A percentile compares a stretch with the other conserved stretches of the same genome.
phyloP scores from a whole-genome alignment of 2,113 vertebrate species.

The Pithys albifrons region DNA sequence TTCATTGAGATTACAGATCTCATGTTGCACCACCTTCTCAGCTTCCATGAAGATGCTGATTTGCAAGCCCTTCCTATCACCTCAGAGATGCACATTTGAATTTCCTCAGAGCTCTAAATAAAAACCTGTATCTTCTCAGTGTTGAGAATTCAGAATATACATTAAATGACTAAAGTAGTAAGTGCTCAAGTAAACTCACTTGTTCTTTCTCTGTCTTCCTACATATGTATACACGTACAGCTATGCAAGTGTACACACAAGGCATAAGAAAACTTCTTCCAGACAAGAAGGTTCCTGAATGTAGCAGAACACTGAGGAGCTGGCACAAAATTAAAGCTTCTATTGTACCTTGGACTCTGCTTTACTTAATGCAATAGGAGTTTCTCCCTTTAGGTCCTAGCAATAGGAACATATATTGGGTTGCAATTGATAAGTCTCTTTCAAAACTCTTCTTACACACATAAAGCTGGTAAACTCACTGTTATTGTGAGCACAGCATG shows the following conservation, averaged over 20 bases:
- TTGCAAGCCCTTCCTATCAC: neutral
- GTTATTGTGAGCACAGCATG: neutral
- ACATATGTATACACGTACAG: neutral
- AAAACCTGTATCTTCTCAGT: neutral
- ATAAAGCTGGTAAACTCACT: neutral
- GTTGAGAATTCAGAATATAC: neutral
- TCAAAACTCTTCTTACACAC: neutral
- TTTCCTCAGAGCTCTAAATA: neutral
- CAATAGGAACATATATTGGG: neutral
- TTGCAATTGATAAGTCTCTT: neutral
- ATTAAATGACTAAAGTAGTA: neutral
- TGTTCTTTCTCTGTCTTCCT: neutral
- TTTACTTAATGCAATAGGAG: neutral
- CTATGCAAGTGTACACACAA: neutral
- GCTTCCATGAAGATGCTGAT: neutral
- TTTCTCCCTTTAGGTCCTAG: neutral
- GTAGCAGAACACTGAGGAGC: neutral
- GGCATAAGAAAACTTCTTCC: neutral
- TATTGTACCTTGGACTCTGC: neutral
- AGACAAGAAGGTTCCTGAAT: neutral
- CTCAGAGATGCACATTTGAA: neutral
- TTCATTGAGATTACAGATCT: neutral
- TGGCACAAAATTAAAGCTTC: neutral
- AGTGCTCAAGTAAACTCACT: neutral
- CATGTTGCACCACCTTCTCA: neutral